A percentile compares a stretch with the other conserved stretches of the same genome.
phyloP scores from a whole-genome alignment of 2,797 vertebrate genomes.

The Monodelphis domestica region DNA sequence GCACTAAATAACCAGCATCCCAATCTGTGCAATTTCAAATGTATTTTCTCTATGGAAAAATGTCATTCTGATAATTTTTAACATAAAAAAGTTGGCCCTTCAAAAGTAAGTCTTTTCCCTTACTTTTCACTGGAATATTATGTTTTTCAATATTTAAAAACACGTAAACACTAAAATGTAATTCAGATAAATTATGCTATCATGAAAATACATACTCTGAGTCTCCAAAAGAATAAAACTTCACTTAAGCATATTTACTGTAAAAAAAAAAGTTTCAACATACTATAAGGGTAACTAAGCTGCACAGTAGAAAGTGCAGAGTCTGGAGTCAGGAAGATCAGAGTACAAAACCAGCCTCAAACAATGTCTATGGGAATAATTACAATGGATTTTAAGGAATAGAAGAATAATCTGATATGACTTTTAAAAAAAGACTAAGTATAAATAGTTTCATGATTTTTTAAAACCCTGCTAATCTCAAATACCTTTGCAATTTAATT shows the following conservation, averaged over 20 bases:
- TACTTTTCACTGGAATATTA: slow-evolving; percentile 14
- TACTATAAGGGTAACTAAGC: background rate
- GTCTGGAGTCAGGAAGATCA: background rate
- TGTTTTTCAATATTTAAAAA: background rate
- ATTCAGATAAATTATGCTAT: background rate
- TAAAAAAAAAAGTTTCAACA: background rate
- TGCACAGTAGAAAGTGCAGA: background rate
- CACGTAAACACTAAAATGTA: slow-evolving; percentile 38
- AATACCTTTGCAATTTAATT: slow-evolving; percentile 80
- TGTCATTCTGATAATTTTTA: background rate
- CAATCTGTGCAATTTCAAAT: background rate
- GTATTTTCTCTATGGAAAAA: slow-evolving; percentile 40
- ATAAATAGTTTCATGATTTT: slow-evolving; percentile 76
- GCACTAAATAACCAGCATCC: background rate
- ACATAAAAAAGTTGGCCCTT: background rate
- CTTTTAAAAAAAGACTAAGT: slow-evolving; percentile 63
- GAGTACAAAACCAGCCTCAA: background rate
- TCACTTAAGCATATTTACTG: background rate
- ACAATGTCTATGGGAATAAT: slow-evolving; percentile 68
- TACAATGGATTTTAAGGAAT: slow-evolving; percentile 68
- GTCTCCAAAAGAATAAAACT: slow-evolving; percentile 14
- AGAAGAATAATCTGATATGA: slow-evolving; percentile 70
- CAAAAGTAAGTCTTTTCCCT: background rate
- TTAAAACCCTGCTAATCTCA: slow-evolving; percentile 79
- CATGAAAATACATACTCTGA: slow-evolving; percentile 30